These are phyloP conservation scores for Leptoteleia sp. DNA, from an alignment of 1,140 invertebrate species.

Conservation along the genomic window DNA sequence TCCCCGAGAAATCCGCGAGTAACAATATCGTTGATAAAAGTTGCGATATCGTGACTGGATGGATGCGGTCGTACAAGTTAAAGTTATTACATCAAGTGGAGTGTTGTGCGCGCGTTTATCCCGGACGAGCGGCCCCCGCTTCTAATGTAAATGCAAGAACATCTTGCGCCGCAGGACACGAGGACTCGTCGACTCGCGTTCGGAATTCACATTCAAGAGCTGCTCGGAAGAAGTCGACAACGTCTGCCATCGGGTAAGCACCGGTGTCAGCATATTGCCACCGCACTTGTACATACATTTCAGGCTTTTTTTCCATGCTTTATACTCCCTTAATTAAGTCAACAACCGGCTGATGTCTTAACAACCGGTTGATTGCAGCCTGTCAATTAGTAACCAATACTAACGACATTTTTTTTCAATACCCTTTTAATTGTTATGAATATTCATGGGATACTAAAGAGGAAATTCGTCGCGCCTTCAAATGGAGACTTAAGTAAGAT, in stretches of 20 bases:
- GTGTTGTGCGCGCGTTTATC: conserved; percentile 43
- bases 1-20: conserved; percentile 7
- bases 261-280: conserved; percentile 27
- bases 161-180: conserved; percentile 54
- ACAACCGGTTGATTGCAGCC: too few species aligned
- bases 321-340: conserved; percentile 31
- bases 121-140: conserved; percentile 22
- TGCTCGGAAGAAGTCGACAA: conserved; percentile 24
- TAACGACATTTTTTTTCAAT: neutral
- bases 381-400: too few species aligned
- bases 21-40: conserved; percentile 47
- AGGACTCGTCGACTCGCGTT: conserved; percentile 38
- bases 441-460: too few species aligned
- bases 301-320: conserved; percentile 16
- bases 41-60: conserved; percentile 48
- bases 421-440: too few species aligned
- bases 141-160: conserved; percentile 57
- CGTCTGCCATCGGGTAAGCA: neutral
- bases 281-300: conserved; percentile 13
- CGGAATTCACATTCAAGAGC: conserved; percentile 51
- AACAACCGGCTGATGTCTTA: neutral
- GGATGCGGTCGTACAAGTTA: conserved; percentile 39
- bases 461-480: too few species aligned
- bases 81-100: conserved; percentile 47
- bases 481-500: too few species aligned